phyloP scores from a whole-genome alignment of 1,140 invertebrate genomes.

The Agrilus planipennis region DNA sequence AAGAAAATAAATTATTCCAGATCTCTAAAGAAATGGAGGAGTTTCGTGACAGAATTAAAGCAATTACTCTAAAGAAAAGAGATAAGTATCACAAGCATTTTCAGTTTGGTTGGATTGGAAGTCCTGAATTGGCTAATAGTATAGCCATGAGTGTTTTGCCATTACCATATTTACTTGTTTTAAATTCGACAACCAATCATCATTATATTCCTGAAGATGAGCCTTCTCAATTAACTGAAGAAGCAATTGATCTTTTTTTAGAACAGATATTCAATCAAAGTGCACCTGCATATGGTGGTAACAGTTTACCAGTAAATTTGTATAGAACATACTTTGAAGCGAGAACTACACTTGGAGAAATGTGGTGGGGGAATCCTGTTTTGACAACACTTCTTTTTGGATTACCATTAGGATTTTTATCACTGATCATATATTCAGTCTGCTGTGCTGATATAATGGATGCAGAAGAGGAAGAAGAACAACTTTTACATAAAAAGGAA shows the following conservation, averaged over 20 bases:
- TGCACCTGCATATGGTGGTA: slow-evolving; percentile 70
- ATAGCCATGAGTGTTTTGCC: slow-evolving; percentile 77
- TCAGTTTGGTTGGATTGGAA: slow-evolving; percentile 88
- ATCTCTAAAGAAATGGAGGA: slow-evolving; percentile 68
- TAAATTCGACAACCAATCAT: slow-evolving; percentile 82
- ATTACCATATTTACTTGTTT: slow-evolving; percentile 74
- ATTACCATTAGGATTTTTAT: slow-evolving; percentile 78
- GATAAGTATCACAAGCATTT: slow-evolving; percentile 70
- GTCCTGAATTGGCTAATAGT: slow-evolving; percentile 74
- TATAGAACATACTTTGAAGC: slow-evolving; percentile 70
- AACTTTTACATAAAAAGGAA: too few relatives aligned
- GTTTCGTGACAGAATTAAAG: slow-evolving; percentile 76
- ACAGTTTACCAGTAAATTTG: slow-evolving; percentile 53
- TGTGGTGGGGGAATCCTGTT: slow-evolving; percentile 87
- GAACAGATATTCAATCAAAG: slow-evolving; percentile 62
- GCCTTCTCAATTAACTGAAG: slow-evolving; percentile 60
- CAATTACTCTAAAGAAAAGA: slow-evolving; percentile 62
- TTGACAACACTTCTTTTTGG: slow-evolving; percentile 79
- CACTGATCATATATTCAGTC: slow-evolving; percentile 87
- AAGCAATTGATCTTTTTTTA: slow-evolving; percentile 66
- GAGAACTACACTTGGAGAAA: slow-evolving; percentile 56
- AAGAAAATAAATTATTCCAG: slow-evolving; percentile 77
- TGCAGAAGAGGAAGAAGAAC: slow-evolving; percentile 70
- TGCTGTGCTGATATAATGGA: slow-evolving; percentile 90
- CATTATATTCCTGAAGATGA: slow-evolving; percentile 83